These are phyloP conservation scores for Paralichthys olivaceus DNA, from an alignment of 2,113 vertebrate genomes.

Conservation along the genomic window DNA sequence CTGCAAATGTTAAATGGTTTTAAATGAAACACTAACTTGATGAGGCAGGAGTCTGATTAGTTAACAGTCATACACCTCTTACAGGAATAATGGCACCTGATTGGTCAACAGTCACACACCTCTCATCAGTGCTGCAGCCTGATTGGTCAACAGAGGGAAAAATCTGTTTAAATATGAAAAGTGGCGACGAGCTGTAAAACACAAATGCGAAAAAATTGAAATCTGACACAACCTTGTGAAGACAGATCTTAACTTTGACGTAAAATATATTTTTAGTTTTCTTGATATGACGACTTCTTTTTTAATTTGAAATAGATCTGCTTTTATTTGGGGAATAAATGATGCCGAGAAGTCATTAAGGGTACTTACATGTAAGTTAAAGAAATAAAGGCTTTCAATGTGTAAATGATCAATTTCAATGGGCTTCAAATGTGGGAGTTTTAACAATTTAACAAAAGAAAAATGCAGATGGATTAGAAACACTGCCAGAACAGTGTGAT, in stretches of 20 bases:
- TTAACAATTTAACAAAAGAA: slow-evolving; percentile 22
- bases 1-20: too few species aligned
- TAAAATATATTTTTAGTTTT: too few species aligned
- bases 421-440: slow-evolving; percentile 12
- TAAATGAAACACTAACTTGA: neutral
- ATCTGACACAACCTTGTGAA: too few species aligned
- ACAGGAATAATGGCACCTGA: slow-evolving; percentile 15
- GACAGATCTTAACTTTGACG: too few species aligned
- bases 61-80: slow-evolving; percentile 55
- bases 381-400: slow-evolving; percentile 4
- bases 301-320: too few species aligned
- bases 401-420: neutral
- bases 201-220: too few species aligned
- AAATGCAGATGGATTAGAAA: slow-evolving; percentile 9
- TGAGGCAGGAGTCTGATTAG: slow-evolving; percentile 17
- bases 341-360: neutral
- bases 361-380: neutral
- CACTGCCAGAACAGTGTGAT: neutral
- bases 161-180: neutral
- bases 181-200: too few species aligned
- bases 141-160: slow-evolving; percentile 21
- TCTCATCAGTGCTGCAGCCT: slow-evolving; percentile 27
- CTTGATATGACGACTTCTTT: too few species aligned
- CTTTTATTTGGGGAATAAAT: too few species aligned
- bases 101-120: slow-evolving; percentile 53